Conservation (phyloP, 2,113 vertebrate species). For the Rhynchomys soricoides region DNA sequence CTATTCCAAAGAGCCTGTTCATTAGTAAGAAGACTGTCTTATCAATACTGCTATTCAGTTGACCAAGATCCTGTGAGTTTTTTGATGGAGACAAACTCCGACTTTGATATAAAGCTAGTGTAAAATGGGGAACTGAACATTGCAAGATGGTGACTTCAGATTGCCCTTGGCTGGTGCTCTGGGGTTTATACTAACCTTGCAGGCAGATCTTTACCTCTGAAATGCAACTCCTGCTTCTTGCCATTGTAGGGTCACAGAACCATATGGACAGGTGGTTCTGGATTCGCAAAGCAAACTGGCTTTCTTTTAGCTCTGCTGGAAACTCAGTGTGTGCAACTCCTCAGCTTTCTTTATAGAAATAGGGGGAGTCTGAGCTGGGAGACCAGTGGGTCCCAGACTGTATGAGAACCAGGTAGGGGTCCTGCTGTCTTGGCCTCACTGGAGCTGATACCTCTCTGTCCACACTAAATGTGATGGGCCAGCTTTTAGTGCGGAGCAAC, state of each 20-base stretch:
- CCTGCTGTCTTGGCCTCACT: slow-evolving; percentile 83
- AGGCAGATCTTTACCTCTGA: slow-evolving; percentile 68
- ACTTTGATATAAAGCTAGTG: slow-evolving; percentile 52
- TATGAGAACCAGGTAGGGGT: slow-evolving; percentile 82
- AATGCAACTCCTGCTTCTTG: slow-evolving; percentile 58
- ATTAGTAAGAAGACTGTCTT: slow-evolving; percentile 57
- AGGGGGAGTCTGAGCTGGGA: slow-evolving; percentile 73
- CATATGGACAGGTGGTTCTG: slow-evolving; percentile 64
- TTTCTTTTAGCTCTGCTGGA: slow-evolving; percentile 72
- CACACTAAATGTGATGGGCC: slow-evolving; percentile 93
- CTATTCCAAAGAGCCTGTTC: background rate
- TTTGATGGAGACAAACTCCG: slow-evolving; percentile 60
- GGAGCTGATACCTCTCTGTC: slow-evolving; percentile 89
- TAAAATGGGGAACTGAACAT: slow-evolving; percentile 49
- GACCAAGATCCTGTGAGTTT: slow-evolving; percentile 46
- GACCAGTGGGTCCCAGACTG: slow-evolving; percentile 69
- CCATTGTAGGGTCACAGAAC: slow-evolving; percentile 63
- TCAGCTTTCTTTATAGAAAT: slow-evolving; percentile 67
- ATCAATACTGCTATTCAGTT: slow-evolving; percentile 47
- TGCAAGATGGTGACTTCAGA: slow-evolving; percentile 49
- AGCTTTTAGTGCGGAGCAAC: slow-evolving; percentile 92
- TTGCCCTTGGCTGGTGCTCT: slow-evolving; percentile 50
- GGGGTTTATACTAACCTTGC: slow-evolving; percentile 61
- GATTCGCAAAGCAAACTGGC: slow-evolving; percentile 74
- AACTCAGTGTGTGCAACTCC: slow-evolving; percentile 67